Evolutionary conservation across 2,888 invertebrate species (phyloP).

Genomic region (Prosopocoilus inquinatus): DNA sequence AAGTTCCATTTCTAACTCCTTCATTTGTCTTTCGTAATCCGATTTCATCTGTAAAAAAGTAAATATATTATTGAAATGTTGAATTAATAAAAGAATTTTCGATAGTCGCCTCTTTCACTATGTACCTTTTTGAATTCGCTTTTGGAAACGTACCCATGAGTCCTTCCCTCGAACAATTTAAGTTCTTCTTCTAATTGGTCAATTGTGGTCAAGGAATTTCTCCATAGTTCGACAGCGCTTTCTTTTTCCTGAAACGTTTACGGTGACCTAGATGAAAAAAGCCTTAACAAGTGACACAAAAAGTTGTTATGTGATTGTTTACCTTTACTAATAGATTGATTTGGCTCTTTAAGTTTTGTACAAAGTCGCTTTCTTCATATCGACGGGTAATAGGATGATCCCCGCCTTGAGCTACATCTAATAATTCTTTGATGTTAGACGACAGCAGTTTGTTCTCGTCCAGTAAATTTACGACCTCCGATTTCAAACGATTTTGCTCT

Average conservation of each 20-base stretch:
- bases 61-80: not conserved
- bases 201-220: slow-evolving; percentile 64
- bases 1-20: slow-evolving; percentile 57
- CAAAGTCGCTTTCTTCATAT: slow-evolving; percentile 37
- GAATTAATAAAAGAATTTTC: no score
- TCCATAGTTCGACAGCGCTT: slow-evolving; percentile 64
- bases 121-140: slow-evolving; percentile 36
- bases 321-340: slow-evolving; percentile 39
- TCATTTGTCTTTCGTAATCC: slow-evolving; percentile 55
- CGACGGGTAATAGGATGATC: slow-evolving; percentile 21
- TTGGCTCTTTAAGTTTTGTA: slow-evolving; percentile 47
- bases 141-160: slow-evolving; percentile 40
- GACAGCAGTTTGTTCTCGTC: slow-evolving; percentile 45
- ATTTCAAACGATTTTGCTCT: slow-evolving; percentile 16
- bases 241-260: slow-evolving; percentile 60
- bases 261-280: no score
- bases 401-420: slow-evolving; percentile 20
- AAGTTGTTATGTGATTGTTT: not conserved
- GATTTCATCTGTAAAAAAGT: slow-evolving; percentile 47
- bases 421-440: slow-evolving; percentile 31
- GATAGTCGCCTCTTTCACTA: no score
- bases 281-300: not conserved
- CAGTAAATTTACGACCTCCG: slow-evolving; percentile 39
- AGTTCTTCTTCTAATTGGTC: slow-evolving; percentile 67
- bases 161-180: slow-evolving; percentile 51